Evolutionary conservation across 2,113 vertebrate species (phyloP), one percentile per base, ranked within the genome.

Genomic region (Brachyhypopomus occidentalis): DNA sequence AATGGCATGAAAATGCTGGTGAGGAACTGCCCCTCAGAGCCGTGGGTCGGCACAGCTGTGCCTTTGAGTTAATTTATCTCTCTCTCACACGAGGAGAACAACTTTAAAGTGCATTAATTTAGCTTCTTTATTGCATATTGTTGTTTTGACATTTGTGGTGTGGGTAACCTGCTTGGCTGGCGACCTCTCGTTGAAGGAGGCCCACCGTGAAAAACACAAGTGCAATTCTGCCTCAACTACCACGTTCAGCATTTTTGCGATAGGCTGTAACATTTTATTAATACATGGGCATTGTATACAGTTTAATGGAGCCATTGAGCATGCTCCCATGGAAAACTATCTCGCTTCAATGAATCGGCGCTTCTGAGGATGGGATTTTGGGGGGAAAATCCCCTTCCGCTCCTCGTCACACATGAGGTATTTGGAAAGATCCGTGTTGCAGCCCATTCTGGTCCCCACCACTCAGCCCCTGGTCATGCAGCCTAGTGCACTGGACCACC

Each of bases 401-500:
- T 75, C 66, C 2, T 23, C 3, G 16, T 67, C 83, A 78, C 79
- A 72, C 66, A 58, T 48, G 59, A 56, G 77, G 60, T 79, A 75
- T 78, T 78, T 63, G 58, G 73, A 67, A 77, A 62, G 64, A 62
- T 85, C 25, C 64, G 63, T 45, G 6, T 25, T 36, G 78, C 72
- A 72, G 74, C 82, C 75, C 66, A 52, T 52, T 78, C 79, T 83
- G 45, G 30, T 67, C 14, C 56, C 19, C 66, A 60, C 66, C 60
- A 48, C 48, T 71, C 84, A 90, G 88, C 84, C 88, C 70, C 84
- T 84, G 90, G 89, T 82, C 70, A 79, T 89, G 85, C 87, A 2
- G 78, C 48, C 71, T 70, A 69, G 80, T 90, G 12, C 89, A 87
- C 72, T 78, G 78, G 89, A 89, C 88, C 90, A 89, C 91, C 91